Base-by-base conservation (phyloP, 2,113 vertebrate species). In the Rhizomys pruinosus region DNA sequence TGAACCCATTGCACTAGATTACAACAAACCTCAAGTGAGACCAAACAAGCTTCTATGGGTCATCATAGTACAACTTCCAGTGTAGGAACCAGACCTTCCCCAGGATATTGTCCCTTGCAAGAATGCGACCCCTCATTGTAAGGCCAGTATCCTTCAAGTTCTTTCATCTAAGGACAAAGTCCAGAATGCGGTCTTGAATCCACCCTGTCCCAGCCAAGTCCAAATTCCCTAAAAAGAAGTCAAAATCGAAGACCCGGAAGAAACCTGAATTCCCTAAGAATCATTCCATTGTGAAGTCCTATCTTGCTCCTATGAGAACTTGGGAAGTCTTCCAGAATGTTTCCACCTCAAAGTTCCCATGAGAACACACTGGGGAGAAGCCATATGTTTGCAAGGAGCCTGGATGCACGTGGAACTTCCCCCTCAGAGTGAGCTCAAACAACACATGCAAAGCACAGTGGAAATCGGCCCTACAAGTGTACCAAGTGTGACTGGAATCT, bases 341-440 rank as follows among this genome's bases (percentile, higher is more conserved):
- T 42, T 5, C 22, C 71, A 72, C 22, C 71, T 72, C 37, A 72
- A 72, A 72, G 37, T 12, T 11, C 71, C 39, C 71, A 72, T 72
- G 8, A 72, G 11, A 9, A 72, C 37, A 72, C 37, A 39, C 20
- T 25, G 71, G 71, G 20, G 71, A 72, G 37, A 72, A 72, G 71
- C 9, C 71, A 2, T 61, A 61, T 80, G 57, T 4, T 3, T 80
- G 78, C 4, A 19, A 61, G 27, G 0, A 80, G 13, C 22, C n/a
- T 39, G 57, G 55, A 17, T 80, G 57, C 23, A 2, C 3, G 9
- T 80, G 55, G 78, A 39, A 39, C 37, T 59, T 59, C 8, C 77
- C 1, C 0, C 1, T 39, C 1, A 17, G 6, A 1, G n/a, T 5
- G 55, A 80, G 16, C 55, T 80, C n/a, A 16, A 3, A 13, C 37